These are phyloP conservation scores for Coreius guichenoti DNA, from an alignment of 2,797 vertebrate genomes.

Conservation along the genomic window DNA sequence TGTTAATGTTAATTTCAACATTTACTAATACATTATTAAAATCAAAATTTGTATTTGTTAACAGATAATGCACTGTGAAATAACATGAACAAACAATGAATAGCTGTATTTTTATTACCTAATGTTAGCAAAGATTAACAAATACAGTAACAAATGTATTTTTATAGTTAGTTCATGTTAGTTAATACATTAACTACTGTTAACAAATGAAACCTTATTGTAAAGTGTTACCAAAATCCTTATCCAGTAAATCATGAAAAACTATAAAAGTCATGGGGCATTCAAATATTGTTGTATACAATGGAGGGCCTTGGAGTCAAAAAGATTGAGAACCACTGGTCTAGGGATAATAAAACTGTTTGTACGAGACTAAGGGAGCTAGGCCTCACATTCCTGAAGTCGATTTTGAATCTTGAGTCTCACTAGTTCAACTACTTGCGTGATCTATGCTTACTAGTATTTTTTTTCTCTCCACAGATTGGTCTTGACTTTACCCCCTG, in stretches of 20 bases:
- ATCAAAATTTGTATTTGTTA: too few species aligned
- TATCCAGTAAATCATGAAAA: neutral
- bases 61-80: too few species aligned
- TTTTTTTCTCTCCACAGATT: conserved; percentile 41
- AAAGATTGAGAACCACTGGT: neutral
- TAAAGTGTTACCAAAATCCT: too few species aligned
- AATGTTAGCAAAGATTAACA: too few species aligned
- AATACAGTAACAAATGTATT: too few species aligned
- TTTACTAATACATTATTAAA: too few species aligned
- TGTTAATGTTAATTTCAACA: too few species aligned
- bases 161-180: too few species aligned
- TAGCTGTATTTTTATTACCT: too few species aligned
- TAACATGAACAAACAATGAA: too few species aligned
- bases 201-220: too few species aligned
- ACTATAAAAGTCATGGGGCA: neutral
- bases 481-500: conserved; percentile 72
- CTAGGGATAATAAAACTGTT: neutral
- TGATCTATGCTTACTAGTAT: neutral
- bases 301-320: neutral
- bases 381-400: neutral
- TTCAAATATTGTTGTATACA: neutral
- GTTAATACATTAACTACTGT: too few species aligned
- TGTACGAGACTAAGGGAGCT: neutral
- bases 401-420: neutral
- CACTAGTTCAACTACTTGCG: neutral